phyloP scores from a whole-genome alignment of 2,888 invertebrate genomes.

The Cataglyphis livida region DNA sequence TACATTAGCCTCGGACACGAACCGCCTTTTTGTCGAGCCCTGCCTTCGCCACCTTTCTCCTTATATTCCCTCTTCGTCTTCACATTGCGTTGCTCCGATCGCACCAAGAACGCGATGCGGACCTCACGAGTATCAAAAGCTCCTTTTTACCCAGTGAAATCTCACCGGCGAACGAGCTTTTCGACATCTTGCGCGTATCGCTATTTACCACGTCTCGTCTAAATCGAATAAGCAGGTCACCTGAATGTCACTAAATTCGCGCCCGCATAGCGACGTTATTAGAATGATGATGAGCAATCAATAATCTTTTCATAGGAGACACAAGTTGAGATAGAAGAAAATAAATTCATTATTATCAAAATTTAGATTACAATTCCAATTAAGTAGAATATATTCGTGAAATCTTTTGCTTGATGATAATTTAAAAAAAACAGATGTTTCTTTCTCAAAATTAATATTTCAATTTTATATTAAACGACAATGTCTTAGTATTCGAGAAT shows the following conservation, averaged over 20 bases:
- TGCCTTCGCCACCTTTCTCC: constrained; percentile 40
- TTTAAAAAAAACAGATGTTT: not conserved
- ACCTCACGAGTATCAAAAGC: constrained; percentile 25
- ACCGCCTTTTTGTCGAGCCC: constrained; percentile 60
- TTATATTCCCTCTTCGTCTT: constrained; percentile 12
- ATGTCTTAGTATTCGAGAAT: not conserved
- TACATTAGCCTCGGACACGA: constrained; percentile 70
- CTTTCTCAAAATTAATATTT: not conserved
- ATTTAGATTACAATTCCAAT: constrained; percentile 2
- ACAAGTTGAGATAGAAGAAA: not conserved
- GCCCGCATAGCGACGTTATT: not conserved
- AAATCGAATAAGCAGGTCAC: constrained; percentile 11
- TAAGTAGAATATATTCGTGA: not conserved
- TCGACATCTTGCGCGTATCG: constrained; percentile 15
- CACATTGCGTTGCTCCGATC: constrained; percentile 31
- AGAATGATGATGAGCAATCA: not conserved
- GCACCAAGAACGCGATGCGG: constrained; percentile 43
- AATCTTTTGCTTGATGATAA: not conserved
- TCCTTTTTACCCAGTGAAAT: constrained; percentile 32
- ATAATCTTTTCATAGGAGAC: not conserved
- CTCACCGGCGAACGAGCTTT: constrained; percentile 16
- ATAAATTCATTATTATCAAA: not conserved
- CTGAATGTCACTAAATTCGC: constrained; percentile 1
- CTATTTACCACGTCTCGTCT: constrained; percentile 4
- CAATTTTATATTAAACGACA: not conserved